Base-by-base conservation (phyloP, 2,797 vertebrate species). In the Emys orbicularis region DNA sequence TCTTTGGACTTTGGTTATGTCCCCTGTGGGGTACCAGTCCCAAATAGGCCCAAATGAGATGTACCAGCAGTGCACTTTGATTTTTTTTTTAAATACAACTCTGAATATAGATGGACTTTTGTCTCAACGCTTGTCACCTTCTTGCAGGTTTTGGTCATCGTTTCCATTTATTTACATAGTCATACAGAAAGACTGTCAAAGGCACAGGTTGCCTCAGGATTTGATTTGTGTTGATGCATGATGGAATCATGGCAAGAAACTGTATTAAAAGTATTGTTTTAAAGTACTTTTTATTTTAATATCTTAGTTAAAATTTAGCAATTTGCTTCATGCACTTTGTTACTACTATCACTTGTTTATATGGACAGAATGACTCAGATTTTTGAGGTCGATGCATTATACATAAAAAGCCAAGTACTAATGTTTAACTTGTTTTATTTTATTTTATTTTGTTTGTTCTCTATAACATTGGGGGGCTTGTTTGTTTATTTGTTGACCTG, bases 191-290 rank as follows among this genome's bases (percentile, higher is more conserved):
- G 97, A 98, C 96, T 97, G 87, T 97, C 98, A 98, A 98, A 96
- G 99, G 99, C 99, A 99, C 99, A 97, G 99, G 99, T 98, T 99
- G 99, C 99, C 99, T 98, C 87, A 94, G 98, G 98, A 98, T 97
- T 98, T 97, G 98, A 98, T 98, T 97, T 98, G 97, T 98, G 98
- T 98, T 98, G 98, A 97, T 98, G 98, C 98, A 98, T 98, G 98
- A 99, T 98, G 98, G 98, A 98, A 98, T 98, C 97, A 98, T 98
- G 98, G 98, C 98, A 98, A 96, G 90, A 97, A 98, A 96, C 97
- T 98, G 98, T 98, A 77, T 98, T 98, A 98, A 98, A 98, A 96
- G 98, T 98, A 98, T 98, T 98, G 98, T 97, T 97, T 97, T 97
- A 97, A 97, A 96, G 91, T 94, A 96, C 94, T 91, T 94, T 97